These are phyloP conservation scores for Cotesia typhae DNA, from an alignment of 1,140 invertebrate species.

Conservation along the genomic window DNA sequence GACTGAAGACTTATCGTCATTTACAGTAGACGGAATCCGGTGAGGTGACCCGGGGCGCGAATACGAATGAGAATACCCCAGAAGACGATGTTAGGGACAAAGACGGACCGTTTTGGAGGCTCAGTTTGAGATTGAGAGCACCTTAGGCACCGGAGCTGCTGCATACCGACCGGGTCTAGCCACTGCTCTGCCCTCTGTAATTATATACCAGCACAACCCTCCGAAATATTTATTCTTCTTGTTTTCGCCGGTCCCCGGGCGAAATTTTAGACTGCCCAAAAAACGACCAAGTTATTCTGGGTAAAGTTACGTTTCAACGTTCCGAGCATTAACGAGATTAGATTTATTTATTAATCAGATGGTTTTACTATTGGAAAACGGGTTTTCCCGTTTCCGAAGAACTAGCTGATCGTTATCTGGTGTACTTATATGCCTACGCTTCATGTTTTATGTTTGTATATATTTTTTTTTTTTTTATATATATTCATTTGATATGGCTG, in stretches of 20 bases:
- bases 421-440: slow-evolving; percentile 20
- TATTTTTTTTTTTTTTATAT: too few relatives aligned
- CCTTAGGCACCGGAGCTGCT: slow-evolving; percentile 51
- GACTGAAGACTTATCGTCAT: slow-evolving; percentile 38
- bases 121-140: slow-evolving; percentile 49
- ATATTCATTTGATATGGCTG: too few relatives aligned
- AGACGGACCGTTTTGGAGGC: slow-evolving; percentile 17
- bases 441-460: background rate
- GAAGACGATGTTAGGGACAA: slow-evolving; percentile 40
- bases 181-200: slow-evolving; percentile 54
- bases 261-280: background rate
- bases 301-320: too few relatives aligned
- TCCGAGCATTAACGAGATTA: too few relatives aligned
- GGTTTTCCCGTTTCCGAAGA: slow-evolving; percentile 1
- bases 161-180: slow-evolving; percentile 50
- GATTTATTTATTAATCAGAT: too few relatives aligned
- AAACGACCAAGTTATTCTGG: too few relatives aligned
- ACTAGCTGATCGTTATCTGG: slow-evolving; percentile 3
- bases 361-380: background rate
- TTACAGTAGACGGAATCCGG: slow-evolving; percentile 48
- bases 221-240: background rate
- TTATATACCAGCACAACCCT: slow-evolving; percentile 55
- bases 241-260: too few relatives aligned
- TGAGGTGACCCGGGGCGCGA: slow-evolving; percentile 53
- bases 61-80: slow-evolving; percentile 51